Percentiles rank a stretch among this genome's conserved stretches.
These are phyloP conservation scores for Pseudeuparius sepicola DNA, from an alignment of 2,888 invertebrate genomes.

Conservation along the genomic window DNA sequence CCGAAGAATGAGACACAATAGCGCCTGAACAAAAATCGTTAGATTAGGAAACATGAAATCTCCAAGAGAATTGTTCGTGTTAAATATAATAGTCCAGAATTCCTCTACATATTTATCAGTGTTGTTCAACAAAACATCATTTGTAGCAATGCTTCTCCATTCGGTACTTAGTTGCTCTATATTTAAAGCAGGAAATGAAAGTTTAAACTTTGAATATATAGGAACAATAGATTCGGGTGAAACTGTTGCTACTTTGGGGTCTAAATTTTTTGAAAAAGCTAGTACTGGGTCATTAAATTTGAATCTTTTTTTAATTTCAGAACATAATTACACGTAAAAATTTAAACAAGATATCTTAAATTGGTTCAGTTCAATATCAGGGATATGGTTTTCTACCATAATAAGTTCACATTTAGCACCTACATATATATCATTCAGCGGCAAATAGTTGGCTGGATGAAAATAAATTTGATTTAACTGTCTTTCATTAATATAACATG, in stretches of 20 bases:
- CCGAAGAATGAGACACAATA: constrained; percentile 9
- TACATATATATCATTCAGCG: constrained; percentile 12
- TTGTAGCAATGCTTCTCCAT: constrained; percentile 11
- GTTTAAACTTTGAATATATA: constrained; percentile 9
- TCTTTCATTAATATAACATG: constrained; percentile 10
- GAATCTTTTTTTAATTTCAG: constrained; percentile 6
- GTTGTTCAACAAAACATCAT: constrained; percentile 8
- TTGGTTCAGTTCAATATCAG: constrained; percentile 7
- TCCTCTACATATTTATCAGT: constrained; percentile 6
- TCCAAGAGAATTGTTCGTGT: constrained; percentile 10
- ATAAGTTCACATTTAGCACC: constrained; percentile 13
- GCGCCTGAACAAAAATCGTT: constrained; percentile 6
- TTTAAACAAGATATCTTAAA: constrained; percentile 9
- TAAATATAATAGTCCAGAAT: constrained; percentile 9
- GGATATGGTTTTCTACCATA: constrained; percentile 5
- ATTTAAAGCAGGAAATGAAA: constrained; percentile 8
- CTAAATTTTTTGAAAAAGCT: constrained; percentile 6
- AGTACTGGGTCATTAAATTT: constrained; percentile 5
- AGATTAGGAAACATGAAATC: constrained; percentile 9
- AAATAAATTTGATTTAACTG: constrained; percentile 10
- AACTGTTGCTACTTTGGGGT: constrained; percentile 4
- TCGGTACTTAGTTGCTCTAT: constrained; percentile 9
- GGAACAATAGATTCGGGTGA: constrained; percentile 9
- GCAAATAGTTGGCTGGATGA: constrained; percentile 11
- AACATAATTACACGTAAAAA: constrained; percentile 10